These are phyloP conservation scores for Sitobion miscanthi DNA, from an alignment of 1,140 invertebrate species.

Conservation along the genomic window DNA sequence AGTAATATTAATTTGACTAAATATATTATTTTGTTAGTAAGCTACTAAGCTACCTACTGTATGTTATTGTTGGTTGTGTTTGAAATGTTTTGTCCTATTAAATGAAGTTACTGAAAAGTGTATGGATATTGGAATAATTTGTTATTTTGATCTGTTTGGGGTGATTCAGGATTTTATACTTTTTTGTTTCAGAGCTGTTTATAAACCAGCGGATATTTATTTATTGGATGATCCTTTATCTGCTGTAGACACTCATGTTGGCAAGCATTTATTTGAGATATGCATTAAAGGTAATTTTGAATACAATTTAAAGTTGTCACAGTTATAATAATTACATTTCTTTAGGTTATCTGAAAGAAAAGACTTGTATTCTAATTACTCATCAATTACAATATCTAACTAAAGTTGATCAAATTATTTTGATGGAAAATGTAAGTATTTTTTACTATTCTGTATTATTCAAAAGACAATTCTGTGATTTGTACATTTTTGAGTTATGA, in stretches of 20 bases:
- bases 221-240: slow-evolving; percentile 83
- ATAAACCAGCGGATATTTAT: slow-evolving; percentile 74
- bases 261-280: slow-evolving; percentile 79
- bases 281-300: slow-evolving; percentile 66
- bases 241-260: slow-evolving; percentile 82
- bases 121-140: neutral
- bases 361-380: slow-evolving; percentile 80
- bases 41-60: neutral
- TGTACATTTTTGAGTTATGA: neutral
- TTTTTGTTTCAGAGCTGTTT: slow-evolving; percentile 58
- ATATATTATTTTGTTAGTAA: neutral
- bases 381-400: slow-evolving; percentile 84
- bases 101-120: neutral
- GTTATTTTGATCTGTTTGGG: neutral
- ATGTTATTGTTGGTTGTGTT: neutral
- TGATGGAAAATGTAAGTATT: slow-evolving; percentile 73
- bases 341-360: slow-evolving; percentile 65
- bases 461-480: neutral
- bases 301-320: neutral
- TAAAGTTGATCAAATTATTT: slow-evolving; percentile 76
- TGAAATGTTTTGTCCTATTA: neutral
- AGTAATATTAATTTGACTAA: neutral
- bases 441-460: neutral
- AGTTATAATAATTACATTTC: neutral
- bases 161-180: neutral